phyloP scores from a whole-genome alignment of 2,888 invertebrate genomes.

The Polydrusus cervinus region DNA sequence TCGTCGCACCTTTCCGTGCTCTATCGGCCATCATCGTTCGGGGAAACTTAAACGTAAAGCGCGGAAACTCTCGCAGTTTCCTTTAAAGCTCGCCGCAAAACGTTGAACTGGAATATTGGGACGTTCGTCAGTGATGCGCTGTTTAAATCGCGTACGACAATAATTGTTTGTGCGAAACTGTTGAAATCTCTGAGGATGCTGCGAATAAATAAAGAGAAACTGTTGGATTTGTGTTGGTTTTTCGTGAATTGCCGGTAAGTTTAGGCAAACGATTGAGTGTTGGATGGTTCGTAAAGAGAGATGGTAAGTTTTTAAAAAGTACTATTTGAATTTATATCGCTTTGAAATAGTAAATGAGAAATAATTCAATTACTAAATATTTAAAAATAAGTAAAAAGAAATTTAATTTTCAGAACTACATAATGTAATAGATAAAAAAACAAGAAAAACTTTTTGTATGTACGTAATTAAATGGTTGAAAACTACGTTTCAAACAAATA shows the following conservation, averaged over 20 bases:
- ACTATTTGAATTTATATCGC: neutral
- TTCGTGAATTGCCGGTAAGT: neutral
- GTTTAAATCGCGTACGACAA: conserved; percentile 18
- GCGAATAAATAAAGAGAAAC: neutral
- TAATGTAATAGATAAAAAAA: too few relatives aligned
- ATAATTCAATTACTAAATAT: too few relatives aligned
- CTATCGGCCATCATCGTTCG: conserved; percentile 49
- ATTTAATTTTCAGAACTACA: too few relatives aligned
- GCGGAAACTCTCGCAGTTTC: conserved; percentile 61
- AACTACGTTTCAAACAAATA: too few relatives aligned
- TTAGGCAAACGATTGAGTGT: neutral
- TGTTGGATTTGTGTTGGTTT: neutral
- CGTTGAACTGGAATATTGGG: conserved; percentile 36
- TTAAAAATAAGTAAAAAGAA: too few relatives aligned
- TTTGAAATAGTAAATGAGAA: neutral
- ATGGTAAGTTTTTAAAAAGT: conserved; percentile 13
- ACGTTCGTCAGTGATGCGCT: neutral
- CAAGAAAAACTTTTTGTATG: too few relatives aligned
- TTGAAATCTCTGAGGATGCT: conserved; percentile 1
- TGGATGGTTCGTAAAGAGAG: neutral
- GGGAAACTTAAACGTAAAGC: conserved; percentile 60
- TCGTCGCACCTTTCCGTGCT: conserved; percentile 49
- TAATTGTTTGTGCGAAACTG: conserved; percentile 1
- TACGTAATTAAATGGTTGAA: too few relatives aligned
- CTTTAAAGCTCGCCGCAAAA: conserved; percentile 52